Base-by-base conservation (phyloP, 2,888 invertebrate species). In the Spodoptera picta region DNA sequence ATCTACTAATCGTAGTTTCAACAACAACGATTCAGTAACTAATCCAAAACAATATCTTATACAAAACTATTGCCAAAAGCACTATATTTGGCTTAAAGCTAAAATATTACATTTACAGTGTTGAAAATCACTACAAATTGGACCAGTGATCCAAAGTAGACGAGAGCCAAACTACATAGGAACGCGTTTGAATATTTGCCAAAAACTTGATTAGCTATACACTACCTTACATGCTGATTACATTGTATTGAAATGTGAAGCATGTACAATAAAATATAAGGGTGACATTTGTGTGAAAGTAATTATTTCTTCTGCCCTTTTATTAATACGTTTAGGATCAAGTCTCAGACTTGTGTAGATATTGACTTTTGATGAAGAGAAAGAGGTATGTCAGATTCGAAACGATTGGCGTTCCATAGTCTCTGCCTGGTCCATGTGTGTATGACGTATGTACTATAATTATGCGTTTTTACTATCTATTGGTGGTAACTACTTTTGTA, bases 71-170 rank as follows among this genome's bases (percentile, higher is more conserved):
- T 71, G 65, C 46, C 51, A 69, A 59, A 41, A 49, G 10, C 48
- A 47, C 51, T 36, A 7, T n/a, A 24, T 69, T 55, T 14, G 41
- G 43, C 46, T 24, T 48, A 36, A 54, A 59, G 53, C 60, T 69
- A 54, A 63, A 69, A 75, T 64, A 72, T 48, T 69, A 64, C 56
- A 64, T 60, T 57, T 54, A 53, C 56, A 3, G 10, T 23, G 42
- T 45, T 23, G 54, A 73, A 75, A 77, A 74, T 69, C 78, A 69
- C 53, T 51, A 74, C 69, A 75, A 69, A 73, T 69, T 77, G 52
- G 50, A 31, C 56, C 44, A 57, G 65, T 73, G 60, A 69, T 77
- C 65, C 69, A 54, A 46, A 65, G 62, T 41, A 63, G 65, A 69
- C 63, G 59, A n/a, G 69, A 68, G 74, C 74, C 77, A 69, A 69